Percentiles rank a stretch among this genome's conserved stretches.
These are phyloP conservation scores for Callospermophilus lateralis DNA, from an alignment of 2,113 vertebrate species.

Conservation along the genomic window DNA sequence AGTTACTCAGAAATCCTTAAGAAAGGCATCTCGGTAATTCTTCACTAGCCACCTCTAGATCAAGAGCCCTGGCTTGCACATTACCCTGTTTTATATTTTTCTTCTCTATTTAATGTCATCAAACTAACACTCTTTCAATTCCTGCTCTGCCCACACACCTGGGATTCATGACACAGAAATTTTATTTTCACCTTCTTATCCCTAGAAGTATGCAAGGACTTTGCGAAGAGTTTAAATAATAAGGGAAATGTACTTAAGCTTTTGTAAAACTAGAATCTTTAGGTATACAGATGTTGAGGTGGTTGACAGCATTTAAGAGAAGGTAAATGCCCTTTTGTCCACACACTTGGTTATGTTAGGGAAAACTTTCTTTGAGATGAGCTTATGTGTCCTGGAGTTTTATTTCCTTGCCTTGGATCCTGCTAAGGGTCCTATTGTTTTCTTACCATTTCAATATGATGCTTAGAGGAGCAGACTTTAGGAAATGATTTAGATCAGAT, in stretches of 20 bases:
- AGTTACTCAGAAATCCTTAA: not conserved
- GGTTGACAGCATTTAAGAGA: not conserved
- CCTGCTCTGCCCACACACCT: not conserved
- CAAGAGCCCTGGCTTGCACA: fast-evolving
- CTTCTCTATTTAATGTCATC: not conserved
- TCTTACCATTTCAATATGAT: not conserved
- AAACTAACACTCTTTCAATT: not conserved
- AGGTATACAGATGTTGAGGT: fast-evolving
- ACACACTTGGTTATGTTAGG: not conserved
- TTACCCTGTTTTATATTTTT: not conserved
- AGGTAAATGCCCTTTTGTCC: not conserved
- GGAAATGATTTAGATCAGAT: not conserved
- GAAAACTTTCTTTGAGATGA: not conserved
- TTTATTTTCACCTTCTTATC: not conserved
- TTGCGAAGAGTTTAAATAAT: not conserved
- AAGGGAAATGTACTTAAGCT: not conserved
- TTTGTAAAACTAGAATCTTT: not conserved
- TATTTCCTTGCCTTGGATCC: not conserved
- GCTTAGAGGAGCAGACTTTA: not conserved
- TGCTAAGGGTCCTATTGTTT: not conserved
- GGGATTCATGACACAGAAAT: not conserved
- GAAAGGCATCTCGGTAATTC: not conserved
- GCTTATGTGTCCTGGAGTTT: not conserved
- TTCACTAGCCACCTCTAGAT: not conserved
- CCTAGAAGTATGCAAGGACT: not conserved